A percentile compares a stretch with the other conserved stretches of the same genome.
phyloP scores from a whole-genome alignment of 2,888 invertebrate species.

The Troides helena region DNA sequence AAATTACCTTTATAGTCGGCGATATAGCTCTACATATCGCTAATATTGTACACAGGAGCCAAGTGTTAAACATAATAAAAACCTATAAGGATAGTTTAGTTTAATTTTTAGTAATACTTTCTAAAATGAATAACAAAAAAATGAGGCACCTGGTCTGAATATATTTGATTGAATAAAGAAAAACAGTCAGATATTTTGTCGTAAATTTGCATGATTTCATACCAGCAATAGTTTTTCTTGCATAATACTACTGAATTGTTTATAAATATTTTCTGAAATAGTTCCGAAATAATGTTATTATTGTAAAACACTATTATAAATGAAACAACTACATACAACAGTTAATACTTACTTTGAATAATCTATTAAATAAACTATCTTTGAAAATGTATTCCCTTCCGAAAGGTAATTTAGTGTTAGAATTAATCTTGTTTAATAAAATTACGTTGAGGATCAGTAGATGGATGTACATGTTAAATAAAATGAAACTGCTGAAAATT shows the following conservation, averaged over 20 bases:
- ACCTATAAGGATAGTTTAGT: slow-evolving; percentile 44
- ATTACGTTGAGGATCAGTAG: slow-evolving; percentile 45
- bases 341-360: slow-evolving; percentile 43
- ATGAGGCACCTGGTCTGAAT: slow-evolving; percentile 50
- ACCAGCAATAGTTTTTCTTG: slow-evolving; percentile 50
- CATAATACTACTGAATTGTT: slow-evolving; percentile 36
- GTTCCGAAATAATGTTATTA: background rate
- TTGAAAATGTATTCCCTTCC: slow-evolving; percentile 35
- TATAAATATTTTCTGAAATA: slow-evolving; percentile 39
- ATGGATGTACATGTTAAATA: slow-evolving; percentile 46
- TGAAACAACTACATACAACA: too few species aligned
- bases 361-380: slow-evolving; percentile 34
- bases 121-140: background rate
- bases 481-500: slow-evolving; percentile 43
- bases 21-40: slow-evolving; percentile 55
- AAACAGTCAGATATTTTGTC: slow-evolving; percentile 58
- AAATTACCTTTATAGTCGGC: slow-evolving; percentile 51
- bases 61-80: slow-evolving; percentile 52
- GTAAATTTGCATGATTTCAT: slow-evolving; percentile 63
- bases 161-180: slow-evolving; percentile 55
- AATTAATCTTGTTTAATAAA: slow-evolving; percentile 40
- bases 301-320: background rate
- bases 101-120: background rate
- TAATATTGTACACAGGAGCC: slow-evolving; percentile 53
- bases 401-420: slow-evolving; percentile 30